Conservation (phyloP, 2,888 invertebrate species). For the Drosophila mimetica region DNA sequence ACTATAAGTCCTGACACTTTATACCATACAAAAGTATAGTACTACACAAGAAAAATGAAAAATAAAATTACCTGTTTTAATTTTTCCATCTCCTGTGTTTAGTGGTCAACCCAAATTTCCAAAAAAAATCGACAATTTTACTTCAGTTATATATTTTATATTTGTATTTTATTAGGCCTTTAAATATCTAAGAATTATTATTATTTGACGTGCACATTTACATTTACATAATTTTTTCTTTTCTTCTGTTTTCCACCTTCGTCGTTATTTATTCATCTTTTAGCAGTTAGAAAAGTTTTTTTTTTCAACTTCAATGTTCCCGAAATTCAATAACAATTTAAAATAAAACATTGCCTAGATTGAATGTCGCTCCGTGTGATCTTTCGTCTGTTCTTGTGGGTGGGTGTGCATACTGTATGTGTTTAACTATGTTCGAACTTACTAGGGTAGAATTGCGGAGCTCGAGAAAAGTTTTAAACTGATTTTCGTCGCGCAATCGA, state of each 20-base stretch:
- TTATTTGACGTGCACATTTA: conserved; percentile 80
- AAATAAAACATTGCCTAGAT: conserved; percentile 64
- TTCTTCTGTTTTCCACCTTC: conserved; percentile 36
- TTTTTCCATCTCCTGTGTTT: too few species aligned
- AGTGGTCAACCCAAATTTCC: too few species aligned
- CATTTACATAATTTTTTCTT: conserved; percentile 70
- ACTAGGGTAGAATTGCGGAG: conserved; percentile 11
- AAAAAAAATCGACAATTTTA: background rate
- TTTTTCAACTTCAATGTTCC: conserved; percentile 70
- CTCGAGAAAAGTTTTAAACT: conserved; percentile 17
- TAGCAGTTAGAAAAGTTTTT: conserved; percentile 36
- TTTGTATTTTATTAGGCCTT: conserved; percentile 75
- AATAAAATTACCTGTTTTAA: too few species aligned
- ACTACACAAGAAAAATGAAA: too few species aligned
- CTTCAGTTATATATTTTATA: conserved; percentile 48
- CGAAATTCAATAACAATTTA: conserved; percentile 73
- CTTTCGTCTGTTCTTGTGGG: conserved; percentile 16
- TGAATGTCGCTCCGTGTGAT: conserved; percentile 35
- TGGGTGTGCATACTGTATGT: conserved; percentile 29
- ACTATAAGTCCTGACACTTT: too few species aligned
- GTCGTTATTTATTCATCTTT: conserved; percentile 8
- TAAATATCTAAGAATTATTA: conserved; percentile 77
- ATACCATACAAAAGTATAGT: too few species aligned
- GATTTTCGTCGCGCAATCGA: conserved; percentile 14
- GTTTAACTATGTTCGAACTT: conserved; percentile 5